These are phyloP conservation scores for Takifugu ocellatus DNA, from an alignment of 2,797 vertebrate genomes.

Conservation along the genomic window DNA sequence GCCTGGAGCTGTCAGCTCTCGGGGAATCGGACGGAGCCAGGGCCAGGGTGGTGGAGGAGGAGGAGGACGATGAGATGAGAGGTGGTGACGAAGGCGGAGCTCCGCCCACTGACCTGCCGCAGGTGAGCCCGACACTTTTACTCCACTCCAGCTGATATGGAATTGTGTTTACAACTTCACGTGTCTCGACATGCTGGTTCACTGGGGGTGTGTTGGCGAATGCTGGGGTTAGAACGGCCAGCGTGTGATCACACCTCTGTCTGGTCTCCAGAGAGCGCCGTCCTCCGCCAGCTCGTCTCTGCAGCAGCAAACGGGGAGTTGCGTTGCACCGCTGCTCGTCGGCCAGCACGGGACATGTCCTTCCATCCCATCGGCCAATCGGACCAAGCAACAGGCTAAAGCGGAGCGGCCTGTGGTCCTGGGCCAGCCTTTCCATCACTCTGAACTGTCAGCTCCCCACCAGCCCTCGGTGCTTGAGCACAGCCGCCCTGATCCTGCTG, in stretches of 20 bases:
- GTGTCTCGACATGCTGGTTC: no score
- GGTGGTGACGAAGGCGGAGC: slow-evolving; percentile 44
- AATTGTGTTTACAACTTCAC: no score
- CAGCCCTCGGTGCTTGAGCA: slow-evolving; percentile 19
- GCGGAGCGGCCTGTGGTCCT: neutral
- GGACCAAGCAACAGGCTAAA: slow-evolving; percentile 7
- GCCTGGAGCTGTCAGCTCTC: slow-evolving; percentile 53
- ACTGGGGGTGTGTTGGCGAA: no score
- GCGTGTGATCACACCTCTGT: no score
- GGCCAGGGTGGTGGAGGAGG: neutral
- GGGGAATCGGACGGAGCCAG: slow-evolving; percentile 2
- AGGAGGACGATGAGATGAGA: slow-evolving; percentile 18
- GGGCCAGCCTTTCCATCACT: neutral
- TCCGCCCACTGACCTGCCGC: slow-evolving; percentile 58
- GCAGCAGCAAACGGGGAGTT: slow-evolving; percentile 27
- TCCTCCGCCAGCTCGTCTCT: slow-evolving; percentile 7
- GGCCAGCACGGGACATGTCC: slow-evolving; percentile 20
- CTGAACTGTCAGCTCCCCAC: slow-evolving; percentile 21
- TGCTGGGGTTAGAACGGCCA: no score
- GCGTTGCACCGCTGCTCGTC: slow-evolving; percentile 26
- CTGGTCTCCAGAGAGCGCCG: slow-evolving; percentile 29
- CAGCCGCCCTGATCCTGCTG: neutral
- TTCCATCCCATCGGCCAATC: slow-evolving; percentile 22
- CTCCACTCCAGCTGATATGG: no score
- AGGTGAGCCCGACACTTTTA: slow-evolving; percentile 37